Percentiles rank a stretch among this genome's conserved stretches.
Evolutionary conservation across 2,888 invertebrate species (phyloP).

Genomic region (Yponomeuta cagnagella): DNA sequence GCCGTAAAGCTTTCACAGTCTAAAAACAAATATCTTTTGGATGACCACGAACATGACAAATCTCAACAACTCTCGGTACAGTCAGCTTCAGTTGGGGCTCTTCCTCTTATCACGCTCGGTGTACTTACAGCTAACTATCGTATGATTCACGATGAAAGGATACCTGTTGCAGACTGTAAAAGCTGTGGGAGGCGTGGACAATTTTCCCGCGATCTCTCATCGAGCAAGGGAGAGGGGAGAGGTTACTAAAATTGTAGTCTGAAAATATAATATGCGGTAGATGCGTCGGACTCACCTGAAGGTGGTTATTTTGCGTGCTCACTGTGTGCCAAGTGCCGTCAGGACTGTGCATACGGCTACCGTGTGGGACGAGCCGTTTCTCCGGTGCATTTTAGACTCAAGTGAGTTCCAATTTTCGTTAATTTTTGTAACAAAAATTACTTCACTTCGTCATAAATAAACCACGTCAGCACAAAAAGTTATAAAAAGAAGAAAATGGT

Average conservation of each 20-base stretch:
- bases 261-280: slow-evolving; percentile 61
- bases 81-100: too few relatives aligned
- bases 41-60: background rate
- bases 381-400: background rate
- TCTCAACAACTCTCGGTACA: background rate
- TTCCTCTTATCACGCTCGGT: too few relatives aligned
- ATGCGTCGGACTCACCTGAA: slow-evolving; percentile 55
- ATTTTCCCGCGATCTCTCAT: slow-evolving; percentile 24
- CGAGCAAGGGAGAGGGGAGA: slow-evolving; percentile 36
- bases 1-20: background rate
- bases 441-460: too few relatives aligned
- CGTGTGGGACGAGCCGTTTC: background rate
- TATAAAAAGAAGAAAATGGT: too few relatives aligned
- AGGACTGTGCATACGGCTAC: background rate
- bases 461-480: too few relatives aligned
- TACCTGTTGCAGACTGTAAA: background rate
- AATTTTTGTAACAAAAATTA: too few relatives aligned
- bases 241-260: slow-evolving; percentile 51
- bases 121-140: too few relatives aligned
- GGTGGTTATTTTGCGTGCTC: slow-evolving; percentile 14
- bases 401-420: background rate
- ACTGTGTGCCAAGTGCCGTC: slow-evolving; percentile 38
- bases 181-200: slow-evolving; percentile 25
- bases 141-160: too few relatives aligned
- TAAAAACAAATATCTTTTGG: background rate